Conservation (phyloP, 2,888 invertebrate genomes). For the Nomada ruficornis region DNA sequence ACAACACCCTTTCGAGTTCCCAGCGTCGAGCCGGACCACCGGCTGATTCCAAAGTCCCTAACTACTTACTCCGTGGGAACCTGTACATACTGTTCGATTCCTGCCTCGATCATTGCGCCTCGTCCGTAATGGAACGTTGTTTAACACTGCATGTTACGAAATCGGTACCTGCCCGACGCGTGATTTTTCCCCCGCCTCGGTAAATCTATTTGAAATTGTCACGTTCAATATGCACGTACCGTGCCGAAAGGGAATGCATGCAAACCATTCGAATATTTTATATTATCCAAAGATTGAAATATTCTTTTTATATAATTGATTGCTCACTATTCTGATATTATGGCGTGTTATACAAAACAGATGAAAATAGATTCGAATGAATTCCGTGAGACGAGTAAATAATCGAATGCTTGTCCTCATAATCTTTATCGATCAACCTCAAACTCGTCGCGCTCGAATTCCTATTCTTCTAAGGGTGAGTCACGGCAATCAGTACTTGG, state of each 20-base stretch:
- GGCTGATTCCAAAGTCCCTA: constrained; percentile 63
- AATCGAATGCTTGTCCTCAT: no score
- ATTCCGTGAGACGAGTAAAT: no score
- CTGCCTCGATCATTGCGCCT: constrained; percentile 64
- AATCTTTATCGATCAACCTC: no score
- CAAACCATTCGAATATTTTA: no score
- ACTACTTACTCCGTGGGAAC: constrained; percentile 70
- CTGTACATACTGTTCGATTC: constrained; percentile 57
- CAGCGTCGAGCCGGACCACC: constrained; percentile 50
- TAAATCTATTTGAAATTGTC: neutral
- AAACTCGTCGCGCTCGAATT: neutral
- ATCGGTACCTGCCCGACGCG: neutral
- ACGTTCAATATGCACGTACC: no score
- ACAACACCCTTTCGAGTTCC: constrained; percentile 69
- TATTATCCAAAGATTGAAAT: no score
- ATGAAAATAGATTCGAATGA: no score
- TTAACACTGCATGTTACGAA: constrained; percentile 5
- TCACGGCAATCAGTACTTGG: neutral
- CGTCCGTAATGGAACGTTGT: constrained; percentile 51
- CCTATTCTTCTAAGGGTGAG: neutral
- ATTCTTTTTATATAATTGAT: no score
- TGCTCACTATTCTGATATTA: no score
- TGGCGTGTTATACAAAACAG: no score
- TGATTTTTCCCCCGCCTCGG: constrained; percentile 7
- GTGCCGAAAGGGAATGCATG: no score